A percentile compares a stretch with the other conserved stretches of the same genome.
Conservation (phyloP, 2,113 vertebrate genomes). For the Prionailurus viverrinus region DNA sequence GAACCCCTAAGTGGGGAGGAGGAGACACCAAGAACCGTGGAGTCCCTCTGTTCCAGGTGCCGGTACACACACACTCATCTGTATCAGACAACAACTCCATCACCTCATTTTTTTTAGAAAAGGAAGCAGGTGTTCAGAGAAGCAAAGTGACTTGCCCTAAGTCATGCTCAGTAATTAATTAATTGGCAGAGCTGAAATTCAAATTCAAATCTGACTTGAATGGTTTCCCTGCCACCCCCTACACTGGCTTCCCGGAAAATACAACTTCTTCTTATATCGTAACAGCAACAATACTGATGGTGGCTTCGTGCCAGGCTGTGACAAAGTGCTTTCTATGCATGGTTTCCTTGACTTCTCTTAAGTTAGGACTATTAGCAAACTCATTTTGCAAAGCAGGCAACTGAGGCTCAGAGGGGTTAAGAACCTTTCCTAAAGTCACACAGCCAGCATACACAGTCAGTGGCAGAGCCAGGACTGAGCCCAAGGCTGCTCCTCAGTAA, state of each 20-base stretch:
- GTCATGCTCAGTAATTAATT: background rate
- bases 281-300: background rate
- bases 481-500: background rate
- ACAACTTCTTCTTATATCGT: background rate
- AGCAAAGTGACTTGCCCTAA: background rate
- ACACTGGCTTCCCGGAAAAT: background rate
- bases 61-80: background rate
- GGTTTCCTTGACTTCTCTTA: background rate
- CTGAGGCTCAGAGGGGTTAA: background rate
- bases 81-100: no score
- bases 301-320: background rate
- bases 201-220: constrained; percentile 54
- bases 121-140: constrained; percentile 52
- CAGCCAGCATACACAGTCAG: background rate
- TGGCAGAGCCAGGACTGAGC: background rate
- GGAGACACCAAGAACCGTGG: background rate
- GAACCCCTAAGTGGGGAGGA: background rate
- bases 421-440: background rate
- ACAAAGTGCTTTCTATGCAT: background rate
- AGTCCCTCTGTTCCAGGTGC: background rate
- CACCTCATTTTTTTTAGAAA: background rate
- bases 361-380: background rate
- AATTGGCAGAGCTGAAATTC: constrained; percentile 22
- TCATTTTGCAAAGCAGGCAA: constrained; percentile 32
- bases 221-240: background rate